phyloP scores from a whole-genome alignment of 1,140 invertebrate species.

The Drosophila guanche region DNA sequence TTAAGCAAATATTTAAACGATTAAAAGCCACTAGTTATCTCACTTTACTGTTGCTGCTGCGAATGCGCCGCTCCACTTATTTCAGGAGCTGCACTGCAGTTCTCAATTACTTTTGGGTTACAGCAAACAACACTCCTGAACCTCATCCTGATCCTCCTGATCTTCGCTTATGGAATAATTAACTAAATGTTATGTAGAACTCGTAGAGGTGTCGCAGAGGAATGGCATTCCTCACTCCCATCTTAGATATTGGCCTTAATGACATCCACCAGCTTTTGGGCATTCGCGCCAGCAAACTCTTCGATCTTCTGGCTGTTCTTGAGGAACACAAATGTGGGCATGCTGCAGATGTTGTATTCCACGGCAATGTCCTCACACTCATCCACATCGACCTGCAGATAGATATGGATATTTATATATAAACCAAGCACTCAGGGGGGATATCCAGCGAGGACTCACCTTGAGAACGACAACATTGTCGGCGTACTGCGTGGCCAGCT shows the following conservation, averaged over 20 bases:
- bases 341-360: slow-evolving; percentile 92
- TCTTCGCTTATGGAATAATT: slow-evolving; percentile 73
- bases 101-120: neutral
- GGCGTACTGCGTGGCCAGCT: slow-evolving; percentile 85
- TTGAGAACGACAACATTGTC: slow-evolving; percentile 85
- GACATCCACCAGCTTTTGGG: slow-evolving; percentile 86
- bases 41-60: slow-evolving; percentile 39
- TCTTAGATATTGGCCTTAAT: slow-evolving; percentile 54
- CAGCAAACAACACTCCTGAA: no score
- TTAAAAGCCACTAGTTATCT: slow-evolving; percentile 72
- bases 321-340: slow-evolving; percentile 97
- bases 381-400: slow-evolving; percentile 94
- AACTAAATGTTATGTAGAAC: slow-evolving; percentile 62
- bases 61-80: neutral
- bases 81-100: slow-evolving; percentile 23
- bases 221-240: slow-evolving; percentile 17
- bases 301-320: slow-evolving; percentile 90
- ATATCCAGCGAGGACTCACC: slow-evolving; percentile 78
- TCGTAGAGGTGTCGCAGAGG: slow-evolving; percentile 32
- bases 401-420: neutral
- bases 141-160: no score
- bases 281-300: slow-evolving; percentile 92
- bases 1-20: slow-evolving; percentile 62
- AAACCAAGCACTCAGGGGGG: neutral
- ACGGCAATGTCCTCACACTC: slow-evolving; percentile 92